Evolutionary conservation across 1,140 invertebrate species (phyloP), one percentile per base, ranked within the genome.

Genomic region (Orussus abietinus): DNA sequence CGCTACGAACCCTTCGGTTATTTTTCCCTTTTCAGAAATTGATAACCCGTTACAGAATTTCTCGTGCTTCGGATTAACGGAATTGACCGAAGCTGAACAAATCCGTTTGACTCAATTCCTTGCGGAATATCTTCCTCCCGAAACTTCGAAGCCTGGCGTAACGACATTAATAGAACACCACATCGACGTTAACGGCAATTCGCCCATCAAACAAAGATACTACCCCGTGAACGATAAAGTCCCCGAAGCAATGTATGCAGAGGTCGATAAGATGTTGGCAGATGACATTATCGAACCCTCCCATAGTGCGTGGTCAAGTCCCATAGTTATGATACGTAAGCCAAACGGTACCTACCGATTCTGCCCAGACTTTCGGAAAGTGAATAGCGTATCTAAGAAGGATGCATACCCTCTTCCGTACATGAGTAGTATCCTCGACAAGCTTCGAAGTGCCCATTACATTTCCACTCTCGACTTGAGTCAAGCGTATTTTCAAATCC

Each of bases 401-500:
- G 55, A 62, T 35, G 47, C 52, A 3, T 58, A 62, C 32, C 53
- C 55, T 5, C 12, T 62, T 20, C 51, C 55, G 2, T 45, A 20
- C 18, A 44, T 52, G 17, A 42, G 45, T 7, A 40, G 42, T 14
- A 40, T 55, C 7, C 38, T 55, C 18, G 45, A 48, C 29, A 46
- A 42, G 26, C 17, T 50, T 20, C 6, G 25, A 15, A 25, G 25
- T 5, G 42, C 42, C 1, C 4, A 32, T 5, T 47, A 31, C 20
- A 17, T 59, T n/a, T 47, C 47, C 4, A 45, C 49, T 7, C 12
- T 62, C 7, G 52, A 59, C 37, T 35, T 65, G n/a, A 58, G 55
- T 26, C 43, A 51, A 29, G 57, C 51, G 0, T 62, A 51, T 34
- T 59, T 54, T 53, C 60, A 73, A 36, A 54, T 68, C 7, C 47